Percentiles rank a stretch among this genome's conserved stretches.
phyloP scores from a whole-genome alignment of 2,888 invertebrate species.

The Bimastos eiseni region DNA sequence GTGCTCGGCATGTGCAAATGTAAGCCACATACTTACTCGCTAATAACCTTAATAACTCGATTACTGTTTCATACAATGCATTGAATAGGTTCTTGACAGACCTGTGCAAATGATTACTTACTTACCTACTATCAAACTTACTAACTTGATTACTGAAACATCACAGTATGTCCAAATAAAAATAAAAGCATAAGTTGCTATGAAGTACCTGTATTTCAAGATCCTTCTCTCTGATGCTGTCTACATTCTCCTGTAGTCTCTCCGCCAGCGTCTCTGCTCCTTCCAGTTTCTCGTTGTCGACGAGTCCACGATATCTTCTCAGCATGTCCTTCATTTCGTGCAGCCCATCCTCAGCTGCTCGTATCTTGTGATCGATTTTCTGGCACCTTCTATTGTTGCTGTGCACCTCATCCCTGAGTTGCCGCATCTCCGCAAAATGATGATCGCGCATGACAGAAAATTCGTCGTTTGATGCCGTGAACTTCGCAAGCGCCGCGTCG shows the following conservation, averaged over 20 bases:
- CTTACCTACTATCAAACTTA: no score
- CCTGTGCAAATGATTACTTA: no score
- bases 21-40: no score
- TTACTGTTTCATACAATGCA: no score
- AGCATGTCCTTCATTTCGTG: neutral
- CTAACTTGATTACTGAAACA: no score
- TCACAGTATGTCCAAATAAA: neutral
- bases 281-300: neutral
- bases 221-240: neutral
- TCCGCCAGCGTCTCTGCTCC: neutral
- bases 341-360: neutral
- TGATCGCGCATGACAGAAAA: neutral
- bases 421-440: neutral
- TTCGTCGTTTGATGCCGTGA: neutral
- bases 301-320: neutral
- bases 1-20: no score
- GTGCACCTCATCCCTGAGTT: neutral
- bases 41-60: no score
- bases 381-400: neutral
- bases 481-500: neutral
- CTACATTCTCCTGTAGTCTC: neutral
- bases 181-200: no score
- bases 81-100: no score
- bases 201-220: neutral
- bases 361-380: neutral